These are phyloP conservation scores for Dryobates pubescens DNA, from an alignment of 2,797 vertebrate genomes.

Conservation along the genomic window DNA sequence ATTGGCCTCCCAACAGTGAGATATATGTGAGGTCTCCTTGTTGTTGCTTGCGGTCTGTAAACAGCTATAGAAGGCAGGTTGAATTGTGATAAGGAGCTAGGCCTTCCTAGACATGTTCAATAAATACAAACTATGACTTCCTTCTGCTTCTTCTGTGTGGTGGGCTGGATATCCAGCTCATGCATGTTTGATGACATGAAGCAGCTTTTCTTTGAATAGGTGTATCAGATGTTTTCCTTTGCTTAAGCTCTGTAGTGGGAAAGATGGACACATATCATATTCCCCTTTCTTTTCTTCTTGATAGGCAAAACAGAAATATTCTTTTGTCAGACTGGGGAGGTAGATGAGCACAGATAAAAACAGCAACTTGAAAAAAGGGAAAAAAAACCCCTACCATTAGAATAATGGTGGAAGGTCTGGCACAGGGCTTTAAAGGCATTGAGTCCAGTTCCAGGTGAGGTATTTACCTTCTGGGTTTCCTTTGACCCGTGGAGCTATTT, in stretches of 20 bases:
- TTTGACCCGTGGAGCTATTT: neutral
- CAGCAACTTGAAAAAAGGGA: neutral
- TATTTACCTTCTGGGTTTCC: neutral
- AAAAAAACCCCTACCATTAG: neutral
- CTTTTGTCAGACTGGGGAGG: neutral
- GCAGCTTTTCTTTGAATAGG: neutral
- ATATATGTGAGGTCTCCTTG: rapidly evolving
- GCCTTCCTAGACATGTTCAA: neutral
- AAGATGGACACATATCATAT: neutral
- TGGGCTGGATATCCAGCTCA: neutral
- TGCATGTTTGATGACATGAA: neutral
- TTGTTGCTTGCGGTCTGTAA: neutral
- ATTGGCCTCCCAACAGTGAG: neutral
- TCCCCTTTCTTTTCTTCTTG: neutral
- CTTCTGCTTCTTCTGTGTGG: neutral
- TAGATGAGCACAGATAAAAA: neutral
- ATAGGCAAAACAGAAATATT: neutral
- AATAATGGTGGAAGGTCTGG: neutral
- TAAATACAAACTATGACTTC: neutral
- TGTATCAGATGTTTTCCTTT: neutral
- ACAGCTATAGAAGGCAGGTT: neutral
- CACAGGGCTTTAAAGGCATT: neutral
- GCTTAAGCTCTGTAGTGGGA: neutral
- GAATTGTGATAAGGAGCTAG: neutral
- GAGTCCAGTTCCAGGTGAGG: neutral